Evolutionary conservation across 1,140 invertebrate genomes (phyloP), one percentile per base, ranked within the genome.

Genomic region (Zophobas morio): DNA sequence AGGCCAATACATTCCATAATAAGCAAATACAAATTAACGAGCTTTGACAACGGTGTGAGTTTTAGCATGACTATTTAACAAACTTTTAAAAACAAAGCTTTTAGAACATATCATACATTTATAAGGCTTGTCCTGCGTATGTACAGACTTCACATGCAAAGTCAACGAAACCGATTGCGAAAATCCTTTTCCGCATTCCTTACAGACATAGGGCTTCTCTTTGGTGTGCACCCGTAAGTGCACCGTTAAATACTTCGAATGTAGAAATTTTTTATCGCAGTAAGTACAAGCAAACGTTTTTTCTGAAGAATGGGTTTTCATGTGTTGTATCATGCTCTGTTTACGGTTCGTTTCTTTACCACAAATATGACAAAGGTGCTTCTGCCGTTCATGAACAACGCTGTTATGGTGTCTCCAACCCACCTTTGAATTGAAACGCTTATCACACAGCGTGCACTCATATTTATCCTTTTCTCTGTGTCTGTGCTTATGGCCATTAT

Each of bases 71-170:
- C 3, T 46, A 2, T 91, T 90, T 75, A 94, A 85, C 70, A 93
- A 87, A 0, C 90, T 89, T n/a, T 90, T 88, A 0, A 92, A 88
- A 1, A 90, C 92, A 82, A 96, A 96, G 0, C 89, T 87, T 73
- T 92, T 92, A 0, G 89, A 89, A 77, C 88, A 89, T 37, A 84
- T 63, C 4, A 75, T 40, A 74, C 88, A 89, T 37, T 83, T 83
- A 63, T 84, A 87, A 0, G 87, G 87, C 56, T 87, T 87, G 66
- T 88, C 88, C n/a, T 87, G 86, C 0, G 86, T 83, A 82, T 92
- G 91, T 53, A 90, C 89, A 4, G 5, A 2, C 82, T 90, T 89
- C 89, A 90, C 91, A 81, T 92, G 91, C 60, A 91, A 89, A 75
- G 89, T 91, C 1, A 91, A 83, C 57, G 89, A 90, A 79, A 88